Percentiles rank a stretch among this genome's conserved stretches.
Conservation (phyloP, 37 sponge, comb jelly and placozoan genomes). For the Amphimedon queenslandica region DNA sequence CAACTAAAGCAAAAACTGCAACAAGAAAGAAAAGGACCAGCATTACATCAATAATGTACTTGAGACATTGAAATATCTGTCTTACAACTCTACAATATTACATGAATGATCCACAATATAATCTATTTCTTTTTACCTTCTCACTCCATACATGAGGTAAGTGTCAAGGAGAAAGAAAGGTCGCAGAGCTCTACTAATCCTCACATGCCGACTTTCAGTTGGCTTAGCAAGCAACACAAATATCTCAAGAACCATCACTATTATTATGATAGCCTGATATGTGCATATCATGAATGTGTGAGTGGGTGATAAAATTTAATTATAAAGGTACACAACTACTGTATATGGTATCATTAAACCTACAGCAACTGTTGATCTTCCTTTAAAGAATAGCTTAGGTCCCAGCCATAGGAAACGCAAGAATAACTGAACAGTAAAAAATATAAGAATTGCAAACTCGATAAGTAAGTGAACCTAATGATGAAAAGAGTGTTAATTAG, state of each 20-base stretch:
- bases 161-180: constrained; percentile 76
- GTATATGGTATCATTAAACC: too few relatives aligned
- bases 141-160: constrained; percentile 55
- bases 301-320: too few relatives aligned
- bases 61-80: constrained; percentile 53
- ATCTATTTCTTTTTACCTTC: constrained; percentile 49
- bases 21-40: constrained; percentile 53
- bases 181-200: constrained; percentile 62
- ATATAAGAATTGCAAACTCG: constrained; percentile 44
- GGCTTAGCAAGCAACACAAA: constrained; percentile 29
- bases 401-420: constrained; percentile 51
- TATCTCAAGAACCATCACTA: constrained; percentile 53
- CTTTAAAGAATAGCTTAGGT: constrained; percentile 29
- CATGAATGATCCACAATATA: not conserved
- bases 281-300: not conserved
- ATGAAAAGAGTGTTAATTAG: not conserved
- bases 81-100: constrained; percentile 49
- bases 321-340: too few relatives aligned
- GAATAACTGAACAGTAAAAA: constrained; percentile 31
- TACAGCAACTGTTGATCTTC: constrained; percentile 53
- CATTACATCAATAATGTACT: constrained; percentile 71
- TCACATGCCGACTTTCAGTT: constrained; percentile 32
- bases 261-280: constrained; percentile 3
- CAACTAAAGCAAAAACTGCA: constrained; percentile 19
- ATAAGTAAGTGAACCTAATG: constrained; percentile 25